phyloP scores from a whole-genome alignment of 2,797 vertebrate species.

The Nannoperca australis region DNA sequence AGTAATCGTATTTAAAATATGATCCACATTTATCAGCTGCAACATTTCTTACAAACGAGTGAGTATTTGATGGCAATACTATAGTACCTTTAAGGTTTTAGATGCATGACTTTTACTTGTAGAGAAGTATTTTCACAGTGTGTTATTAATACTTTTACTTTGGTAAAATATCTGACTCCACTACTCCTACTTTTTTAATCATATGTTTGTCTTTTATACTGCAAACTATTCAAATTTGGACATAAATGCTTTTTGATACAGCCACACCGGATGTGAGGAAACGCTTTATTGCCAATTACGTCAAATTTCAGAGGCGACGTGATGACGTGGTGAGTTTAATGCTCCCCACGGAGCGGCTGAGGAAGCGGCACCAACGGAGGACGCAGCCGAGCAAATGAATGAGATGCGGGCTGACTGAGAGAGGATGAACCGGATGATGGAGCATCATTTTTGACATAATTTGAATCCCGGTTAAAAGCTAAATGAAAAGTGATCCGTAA shows the following conservation, averaged over 20 bases:
- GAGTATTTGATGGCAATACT: no score
- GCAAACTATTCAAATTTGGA: not conserved
- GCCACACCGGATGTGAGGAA: constrained; percentile 39
- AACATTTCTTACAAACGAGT: no score
- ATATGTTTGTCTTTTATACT: not conserved
- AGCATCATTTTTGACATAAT: constrained; percentile 30
- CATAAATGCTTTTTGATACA: not conserved
- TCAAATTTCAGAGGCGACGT: constrained; percentile 78
- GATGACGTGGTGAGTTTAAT: constrained; percentile 88
- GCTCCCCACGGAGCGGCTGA: constrained; percentile 64
- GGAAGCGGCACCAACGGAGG: constrained; percentile 68
- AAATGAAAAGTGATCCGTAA: not conserved
- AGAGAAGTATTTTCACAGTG: not conserved
- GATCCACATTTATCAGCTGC: no score
- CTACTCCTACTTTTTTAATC: not conserved
- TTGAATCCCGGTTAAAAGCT: constrained; percentile 7
- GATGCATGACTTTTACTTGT: no score
- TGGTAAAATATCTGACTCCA: not conserved
- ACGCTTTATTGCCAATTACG: constrained; percentile 76
- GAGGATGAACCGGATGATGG: constrained; percentile 58
- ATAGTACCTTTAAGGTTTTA: no score
- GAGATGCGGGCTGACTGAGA: constrained; percentile 59
- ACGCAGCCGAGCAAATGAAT: constrained; percentile 80
- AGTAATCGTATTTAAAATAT: no score
- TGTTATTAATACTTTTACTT: not conserved